Conservation (phyloP, 2,797 vertebrate genomes). For the Cyclopterus lumpus region DNA sequence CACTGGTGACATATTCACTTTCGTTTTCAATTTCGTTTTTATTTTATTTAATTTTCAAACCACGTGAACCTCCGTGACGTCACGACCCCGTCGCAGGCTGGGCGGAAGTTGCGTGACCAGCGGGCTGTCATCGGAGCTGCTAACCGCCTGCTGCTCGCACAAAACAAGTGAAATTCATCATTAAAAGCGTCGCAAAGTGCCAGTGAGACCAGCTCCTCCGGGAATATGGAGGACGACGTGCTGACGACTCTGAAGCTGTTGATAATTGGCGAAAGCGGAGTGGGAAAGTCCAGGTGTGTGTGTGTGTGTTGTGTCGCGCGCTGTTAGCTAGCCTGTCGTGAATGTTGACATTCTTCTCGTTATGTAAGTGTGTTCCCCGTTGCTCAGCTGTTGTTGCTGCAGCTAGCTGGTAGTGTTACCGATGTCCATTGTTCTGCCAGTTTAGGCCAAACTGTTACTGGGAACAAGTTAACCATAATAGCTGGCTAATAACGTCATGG, state of each 20-base stretch:
- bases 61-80: conserved; percentile 40
- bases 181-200: conserved; percentile 3
- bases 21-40: background rate
- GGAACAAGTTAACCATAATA: background rate
- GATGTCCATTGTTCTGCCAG: background rate
- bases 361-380: conserved; percentile 43
- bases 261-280: conserved; percentile 97
- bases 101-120: conserved; percentile 67
- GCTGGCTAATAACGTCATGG: background rate
- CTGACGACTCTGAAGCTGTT: conserved; percentile 95
- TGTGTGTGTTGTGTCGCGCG: conserved; percentile 48
- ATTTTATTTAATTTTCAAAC: background rate
- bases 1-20: background rate
- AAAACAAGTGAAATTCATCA: conserved; percentile 29
- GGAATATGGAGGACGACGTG: conserved; percentile 94
- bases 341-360: conserved; percentile 65
- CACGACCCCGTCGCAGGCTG: conserved; percentile 2
- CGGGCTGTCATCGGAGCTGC: conserved; percentile 52
- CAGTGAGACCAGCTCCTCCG: background rate
- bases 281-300: conserved; percentile 96
- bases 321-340: conserved; percentile 56
- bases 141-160: conserved; percentile 32
- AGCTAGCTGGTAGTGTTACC: background rate
- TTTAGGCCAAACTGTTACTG: background rate
- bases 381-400: conserved; percentile 19